A percentile compares a stretch with the other conserved stretches of the same genome.
Conservation (phyloP, 2,888 invertebrate species). For the Pogonocherus hispidulus region DNA sequence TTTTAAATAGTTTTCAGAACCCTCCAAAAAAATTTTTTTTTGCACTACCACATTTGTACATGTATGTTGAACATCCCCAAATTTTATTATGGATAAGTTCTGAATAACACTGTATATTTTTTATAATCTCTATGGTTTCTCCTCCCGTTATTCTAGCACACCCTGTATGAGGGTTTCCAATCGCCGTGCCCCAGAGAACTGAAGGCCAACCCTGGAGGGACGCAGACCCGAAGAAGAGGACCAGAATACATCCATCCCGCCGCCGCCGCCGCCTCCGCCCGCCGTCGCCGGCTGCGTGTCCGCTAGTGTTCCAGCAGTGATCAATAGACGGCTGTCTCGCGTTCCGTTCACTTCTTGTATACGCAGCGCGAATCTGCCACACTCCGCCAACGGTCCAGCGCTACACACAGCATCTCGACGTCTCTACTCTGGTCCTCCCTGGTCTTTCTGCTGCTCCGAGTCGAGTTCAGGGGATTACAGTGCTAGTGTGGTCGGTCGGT, state of each 20-base stretch:
- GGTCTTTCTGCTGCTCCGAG: conserved; percentile 12
- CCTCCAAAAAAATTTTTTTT: too few species aligned
- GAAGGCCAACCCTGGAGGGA: conserved; percentile 24
- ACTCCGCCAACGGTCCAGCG: conserved; percentile 27
- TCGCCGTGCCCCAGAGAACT: neutral
- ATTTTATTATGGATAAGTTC: too few species aligned
- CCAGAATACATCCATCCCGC: conserved; percentile 30
- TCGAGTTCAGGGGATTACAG: conserved; percentile 20
- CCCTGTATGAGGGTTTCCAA: neutral
- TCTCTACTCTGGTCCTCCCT: neutral
- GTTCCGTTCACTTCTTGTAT: conserved; percentile 10
- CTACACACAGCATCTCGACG: conserved; percentile 33
- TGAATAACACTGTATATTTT: too few species aligned
- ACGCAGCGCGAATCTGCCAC: conserved; percentile 17
- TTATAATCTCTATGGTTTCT: too few species aligned
- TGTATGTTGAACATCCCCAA: too few species aligned
- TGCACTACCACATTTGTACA: too few species aligned
- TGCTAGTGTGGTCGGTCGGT: conserved; percentile 29
- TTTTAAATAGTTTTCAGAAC: too few species aligned
- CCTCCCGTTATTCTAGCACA: too few species aligned
- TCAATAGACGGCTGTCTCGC: conserved; percentile 35
- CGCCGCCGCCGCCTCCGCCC: conserved; percentile 22
- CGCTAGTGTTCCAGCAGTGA: conserved; percentile 27
- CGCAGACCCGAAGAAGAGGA: conserved; percentile 16
- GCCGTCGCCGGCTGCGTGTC: conserved; percentile 17